phyloP scores from a whole-genome alignment of 92 coral and sea anemone genomes.

The Anthopleura xanthogrammica region DNA sequence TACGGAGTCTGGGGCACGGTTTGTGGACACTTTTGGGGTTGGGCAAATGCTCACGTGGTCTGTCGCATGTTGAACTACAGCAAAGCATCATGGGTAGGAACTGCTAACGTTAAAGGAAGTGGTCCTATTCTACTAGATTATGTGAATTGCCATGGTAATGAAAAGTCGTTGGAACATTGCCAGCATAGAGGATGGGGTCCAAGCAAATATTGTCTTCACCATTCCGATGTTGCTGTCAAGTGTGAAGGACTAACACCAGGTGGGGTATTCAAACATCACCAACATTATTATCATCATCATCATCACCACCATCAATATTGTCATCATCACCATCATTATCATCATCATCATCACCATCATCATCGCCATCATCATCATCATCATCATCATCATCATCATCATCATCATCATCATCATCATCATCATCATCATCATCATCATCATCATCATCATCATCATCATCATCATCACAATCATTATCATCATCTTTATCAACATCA shows the following conservation, averaged over 20 bases:
- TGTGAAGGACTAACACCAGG: neutral
- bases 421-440: no score
- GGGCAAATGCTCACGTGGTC: slow-evolving; percentile 1
- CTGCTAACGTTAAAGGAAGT: neutral
- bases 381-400: no score
- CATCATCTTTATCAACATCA: no score
- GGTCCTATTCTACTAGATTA: slow-evolving; percentile 20
- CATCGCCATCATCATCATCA: no score
- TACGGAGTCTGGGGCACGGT: neutral
- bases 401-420: no score
- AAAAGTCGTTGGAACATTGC: slow-evolving; percentile 8
- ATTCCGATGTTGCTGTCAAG: slow-evolving; percentile 6
- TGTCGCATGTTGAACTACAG: neutral
- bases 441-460: no score
- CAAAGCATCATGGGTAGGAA: neutral
- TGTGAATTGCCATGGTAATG: slow-evolving; percentile 11
- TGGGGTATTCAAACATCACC: neutral
- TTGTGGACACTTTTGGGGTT: no score
- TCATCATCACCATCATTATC: no score
- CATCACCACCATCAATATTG: no score
- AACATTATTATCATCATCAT: no score
- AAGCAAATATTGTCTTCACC: slow-evolving; percentile 16
- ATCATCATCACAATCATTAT: no score
- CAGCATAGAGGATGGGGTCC: slow-evolving; percentile 14
- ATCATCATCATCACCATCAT: no score